Evolutionary conservation across 2,888 invertebrate species (phyloP).

Genomic region (Apodemia hepburni): DNA sequence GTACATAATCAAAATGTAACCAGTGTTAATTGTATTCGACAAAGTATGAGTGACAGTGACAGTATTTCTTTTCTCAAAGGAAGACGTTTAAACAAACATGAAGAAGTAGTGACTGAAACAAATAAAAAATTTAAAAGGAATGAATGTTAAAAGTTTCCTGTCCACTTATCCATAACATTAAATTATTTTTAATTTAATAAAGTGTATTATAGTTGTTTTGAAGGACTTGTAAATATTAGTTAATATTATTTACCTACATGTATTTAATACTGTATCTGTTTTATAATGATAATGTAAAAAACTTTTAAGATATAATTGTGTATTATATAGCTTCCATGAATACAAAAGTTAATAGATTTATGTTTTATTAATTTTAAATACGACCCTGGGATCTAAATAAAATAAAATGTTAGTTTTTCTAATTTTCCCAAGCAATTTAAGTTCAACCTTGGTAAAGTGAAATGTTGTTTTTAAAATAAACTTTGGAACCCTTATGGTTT

Average conservation of each 20-base stretch:
- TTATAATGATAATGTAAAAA: conserved; percentile 70
- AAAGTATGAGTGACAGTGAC: conserved; percentile 67
- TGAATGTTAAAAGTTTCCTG: conserved; percentile 60
- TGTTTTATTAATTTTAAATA: conserved; percentile 25
- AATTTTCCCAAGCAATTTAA: too few species aligned
- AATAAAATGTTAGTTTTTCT: conserved; percentile 11
- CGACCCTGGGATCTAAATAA: conserved; percentile 15
- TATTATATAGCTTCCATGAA: conserved; percentile 70
- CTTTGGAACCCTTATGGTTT: too few species aligned
- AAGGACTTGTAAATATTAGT: conserved; percentile 73
- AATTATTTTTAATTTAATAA: conserved; percentile 71
- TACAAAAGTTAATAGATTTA: conserved; percentile 47
- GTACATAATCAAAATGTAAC: conserved; percentile 74
- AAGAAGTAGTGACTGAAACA: conserved; percentile 63
- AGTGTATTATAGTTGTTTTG: conserved; percentile 59
- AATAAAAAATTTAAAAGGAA: conserved; percentile 73
- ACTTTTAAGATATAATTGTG: conserved; percentile 51
- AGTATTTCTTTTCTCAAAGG: conserved; percentile 63
- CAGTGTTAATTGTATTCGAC: conserved; percentile 67
- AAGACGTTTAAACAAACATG: conserved; percentile 59
- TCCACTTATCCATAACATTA: conserved; percentile 62
- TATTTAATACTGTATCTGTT: conserved; percentile 76
- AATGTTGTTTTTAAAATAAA: too few species aligned
- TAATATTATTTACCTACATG: conserved; percentile 60
- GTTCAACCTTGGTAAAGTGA: neutral